Conservation (phyloP, 2,113 vertebrate species). For the Balaeniceps rex region DNA sequence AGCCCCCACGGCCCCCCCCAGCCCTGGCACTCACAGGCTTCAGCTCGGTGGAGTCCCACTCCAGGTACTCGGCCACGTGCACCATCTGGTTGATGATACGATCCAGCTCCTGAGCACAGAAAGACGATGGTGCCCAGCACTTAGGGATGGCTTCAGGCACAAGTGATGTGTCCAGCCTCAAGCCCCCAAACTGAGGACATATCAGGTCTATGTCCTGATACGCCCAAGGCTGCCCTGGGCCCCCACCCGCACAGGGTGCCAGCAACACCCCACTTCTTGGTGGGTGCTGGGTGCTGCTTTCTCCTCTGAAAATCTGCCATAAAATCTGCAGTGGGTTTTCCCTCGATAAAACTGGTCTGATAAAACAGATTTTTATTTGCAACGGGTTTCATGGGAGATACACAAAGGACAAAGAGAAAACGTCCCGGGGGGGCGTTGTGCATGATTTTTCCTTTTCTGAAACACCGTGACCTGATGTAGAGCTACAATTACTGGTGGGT, state of each 20-base stretch:
- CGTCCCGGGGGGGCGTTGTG: not conserved
- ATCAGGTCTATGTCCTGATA: accelerated
- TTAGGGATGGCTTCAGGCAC: accelerated
- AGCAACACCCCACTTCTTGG: not conserved
- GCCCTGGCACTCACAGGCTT: slow-evolving; percentile 74
- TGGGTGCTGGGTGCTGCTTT: not conserved
- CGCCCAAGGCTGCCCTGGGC: accelerated
- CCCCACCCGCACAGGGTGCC: accelerated
- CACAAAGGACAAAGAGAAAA: not conserved
- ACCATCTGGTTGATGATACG: slow-evolving; percentile 95
- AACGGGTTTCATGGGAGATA: not conserved
- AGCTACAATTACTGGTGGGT: not conserved
- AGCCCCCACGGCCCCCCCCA: accelerated
- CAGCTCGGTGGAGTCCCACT: slow-evolving; percentile 93
- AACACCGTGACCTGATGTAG: not conserved
- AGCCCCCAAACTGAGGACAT: accelerated
- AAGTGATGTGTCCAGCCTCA: not conserved
- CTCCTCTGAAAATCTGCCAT: not conserved
- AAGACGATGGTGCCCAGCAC: accelerated
- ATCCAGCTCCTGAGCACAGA: slow-evolving; percentile 80
- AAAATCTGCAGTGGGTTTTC: not conserved
- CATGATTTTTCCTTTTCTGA: not conserved
- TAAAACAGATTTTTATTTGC: not conserved
- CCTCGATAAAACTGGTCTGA: not conserved
- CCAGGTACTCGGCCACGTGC: slow-evolving; percentile 91